Evolutionary conservation across 2,797 vertebrate species (phyloP).

Genomic region (Numenius phaeopus): DNA sequence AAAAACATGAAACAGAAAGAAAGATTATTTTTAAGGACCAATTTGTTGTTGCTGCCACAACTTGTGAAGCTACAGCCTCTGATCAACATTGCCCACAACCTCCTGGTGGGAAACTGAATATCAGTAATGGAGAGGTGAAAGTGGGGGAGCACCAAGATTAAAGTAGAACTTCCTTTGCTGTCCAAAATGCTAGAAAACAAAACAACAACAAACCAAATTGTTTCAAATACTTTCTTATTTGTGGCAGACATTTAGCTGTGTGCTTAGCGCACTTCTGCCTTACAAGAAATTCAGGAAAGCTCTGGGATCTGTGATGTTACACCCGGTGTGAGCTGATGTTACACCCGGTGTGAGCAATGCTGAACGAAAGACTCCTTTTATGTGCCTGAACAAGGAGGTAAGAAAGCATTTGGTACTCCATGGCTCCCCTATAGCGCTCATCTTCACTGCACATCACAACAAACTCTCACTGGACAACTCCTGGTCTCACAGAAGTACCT

Average conservation of each 20-base stretch:
- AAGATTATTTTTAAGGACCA: conserved; percentile 35
- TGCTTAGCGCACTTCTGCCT: background rate
- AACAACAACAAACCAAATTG: background rate
- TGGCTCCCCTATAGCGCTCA: background rate
- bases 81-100: background rate
- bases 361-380: background rate
- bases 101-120: background rate
- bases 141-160: conserved; percentile 1
- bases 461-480: background rate
- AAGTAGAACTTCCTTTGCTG: background rate
- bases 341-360: background rate
- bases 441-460: background rate
- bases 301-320: background rate
- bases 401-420: background rate
- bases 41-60: conserved; percentile 29
- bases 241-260: background rate
- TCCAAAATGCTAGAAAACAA: background rate
- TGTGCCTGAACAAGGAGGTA: background rate
- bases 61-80: background rate
- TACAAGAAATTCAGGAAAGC: background rate
- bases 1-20: background rate
- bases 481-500: background rate
- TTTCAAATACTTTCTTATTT: background rate
- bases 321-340: background rate
- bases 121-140: conserved; percentile 24